These are phyloP conservation scores for Onthophagus taurus DNA, from an alignment of 1,140 invertebrate genomes.

Conservation along the genomic window DNA sequence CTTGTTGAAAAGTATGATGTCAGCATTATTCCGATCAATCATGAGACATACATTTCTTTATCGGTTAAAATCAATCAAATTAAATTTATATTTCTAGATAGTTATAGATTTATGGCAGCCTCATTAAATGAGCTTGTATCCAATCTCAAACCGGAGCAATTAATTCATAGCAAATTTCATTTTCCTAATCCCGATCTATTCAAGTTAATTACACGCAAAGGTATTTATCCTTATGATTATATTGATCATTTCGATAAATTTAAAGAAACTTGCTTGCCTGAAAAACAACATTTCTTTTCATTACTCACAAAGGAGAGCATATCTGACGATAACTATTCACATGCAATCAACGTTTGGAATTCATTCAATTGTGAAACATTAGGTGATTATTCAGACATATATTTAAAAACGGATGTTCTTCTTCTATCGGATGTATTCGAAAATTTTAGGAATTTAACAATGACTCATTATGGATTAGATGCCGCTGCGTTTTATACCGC, in stretches of 20 bases:
- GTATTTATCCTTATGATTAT: conserved; percentile 29
- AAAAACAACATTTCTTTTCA: conserved; percentile 32
- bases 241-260: conserved; percentile 27
- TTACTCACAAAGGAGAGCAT: conserved; percentile 25
- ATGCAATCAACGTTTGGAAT: conserved; percentile 38
- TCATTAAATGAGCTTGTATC: not conserved
- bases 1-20: too few relatives aligned
- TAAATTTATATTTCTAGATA: too few relatives aligned
- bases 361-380: conserved; percentile 35
- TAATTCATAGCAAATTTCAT: conserved; percentile 9
- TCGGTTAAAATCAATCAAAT: too few relatives aligned
- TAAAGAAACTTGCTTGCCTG: conserved; percentile 27
- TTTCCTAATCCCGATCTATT: conserved; percentile 2
- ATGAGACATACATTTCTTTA: too few relatives aligned
- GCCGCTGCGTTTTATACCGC: conserved; percentile 34
- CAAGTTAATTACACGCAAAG: conserved; percentile 23
- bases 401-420: conserved; percentile 37
- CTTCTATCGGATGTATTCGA: conserved; percentile 38
- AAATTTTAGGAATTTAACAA: conserved; percentile 36
- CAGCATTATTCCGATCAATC: too few relatives aligned
- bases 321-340: conserved; percentile 33
- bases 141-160: conserved; percentile 6
- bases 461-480: conserved; percentile 32
- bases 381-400: conserved; percentile 38
- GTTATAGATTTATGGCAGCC: conserved; percentile 3